Evolutionary conservation across 2,888 invertebrate species (phyloP).

Genomic region (Parnassius mnemosyne): DNA sequence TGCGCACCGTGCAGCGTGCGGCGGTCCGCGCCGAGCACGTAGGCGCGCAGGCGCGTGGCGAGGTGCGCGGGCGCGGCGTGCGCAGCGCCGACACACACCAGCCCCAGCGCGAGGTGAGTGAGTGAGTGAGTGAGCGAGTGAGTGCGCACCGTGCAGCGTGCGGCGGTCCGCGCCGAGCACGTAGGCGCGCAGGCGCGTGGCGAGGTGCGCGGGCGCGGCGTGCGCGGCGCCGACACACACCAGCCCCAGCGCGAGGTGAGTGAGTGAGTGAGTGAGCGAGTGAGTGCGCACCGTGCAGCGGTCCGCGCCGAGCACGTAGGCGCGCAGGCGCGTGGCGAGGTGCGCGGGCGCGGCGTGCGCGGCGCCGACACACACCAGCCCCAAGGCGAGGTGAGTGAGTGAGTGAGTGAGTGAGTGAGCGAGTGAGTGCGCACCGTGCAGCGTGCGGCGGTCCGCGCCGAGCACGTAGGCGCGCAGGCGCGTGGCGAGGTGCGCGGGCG

Average conservation of each 20-base stretch:
- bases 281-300: conserved; percentile 47
- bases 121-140: too few species aligned
- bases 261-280: too few species aligned
- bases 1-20: background rate
- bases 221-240: conserved; percentile 84
- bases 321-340: conserved; percentile 86
- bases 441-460: conserved; percentile 88
- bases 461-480: conserved; percentile 97
- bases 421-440: background rate
- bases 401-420: too few species aligned
- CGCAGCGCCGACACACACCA: conserved; percentile 85
- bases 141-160: background rate
- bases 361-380: conserved; percentile 87
- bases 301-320: conserved; percentile 97
- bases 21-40: conserved; percentile 97
- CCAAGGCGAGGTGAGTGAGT: conserved; percentile 84
- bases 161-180: conserved; percentile 95
- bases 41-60: conserved; percentile 90
- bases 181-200: conserved; percentile 92
- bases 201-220: conserved; percentile 80
- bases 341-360: conserved; percentile 82
- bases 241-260: conserved; percentile 89
- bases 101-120: conserved; percentile 87
- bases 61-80: conserved; percentile 82
- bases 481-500: conserved; percentile 82